A percentile compares a stretch with the other conserved stretches of the same genome.
Evolutionary conservation across 2,888 invertebrate species (phyloP).

Genomic region (Icerya purchasi): DNA sequence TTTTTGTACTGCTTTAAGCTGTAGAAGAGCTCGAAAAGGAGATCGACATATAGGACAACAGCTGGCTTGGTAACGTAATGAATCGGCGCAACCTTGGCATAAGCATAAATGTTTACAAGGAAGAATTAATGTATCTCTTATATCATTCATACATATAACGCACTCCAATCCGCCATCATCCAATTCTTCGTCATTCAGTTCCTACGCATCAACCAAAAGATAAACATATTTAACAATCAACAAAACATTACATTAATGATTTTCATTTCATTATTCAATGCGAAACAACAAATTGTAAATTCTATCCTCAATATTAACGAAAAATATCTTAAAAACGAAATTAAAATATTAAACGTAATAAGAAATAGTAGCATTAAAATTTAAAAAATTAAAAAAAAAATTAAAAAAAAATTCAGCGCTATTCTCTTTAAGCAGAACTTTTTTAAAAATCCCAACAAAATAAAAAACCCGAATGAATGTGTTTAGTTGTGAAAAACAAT

Average conservation of each 20-base stretch:
- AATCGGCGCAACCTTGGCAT: constrained; percentile 93
- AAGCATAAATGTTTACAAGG: constrained; percentile 93
- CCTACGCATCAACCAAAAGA: constrained; percentile 21
- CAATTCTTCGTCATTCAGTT: constrained; percentile 41
- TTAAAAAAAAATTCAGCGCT: too few species aligned
- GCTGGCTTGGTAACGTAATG: constrained; percentile 86
- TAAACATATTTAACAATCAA: neutral
- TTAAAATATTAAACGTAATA: neutral
- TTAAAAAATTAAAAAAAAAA: neutral
- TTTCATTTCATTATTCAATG: too few species aligned
- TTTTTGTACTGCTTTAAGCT: constrained; percentile 84
- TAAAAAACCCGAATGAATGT: too few species aligned
- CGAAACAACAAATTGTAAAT: neutral
- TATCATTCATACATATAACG: constrained; percentile 98
- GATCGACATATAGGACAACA: constrained; percentile 98
- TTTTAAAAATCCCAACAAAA: too few species aligned
- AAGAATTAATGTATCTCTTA: constrained; percentile 85
- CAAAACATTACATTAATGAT: neutral
- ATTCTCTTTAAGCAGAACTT: too few species aligned
- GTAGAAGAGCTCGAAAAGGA: constrained; percentile 90
- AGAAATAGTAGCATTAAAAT: neutral
- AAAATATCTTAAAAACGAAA: too few species aligned
- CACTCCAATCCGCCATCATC: constrained; percentile 94
- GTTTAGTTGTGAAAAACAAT: too few species aligned
- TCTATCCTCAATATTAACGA: neutral